These are phyloP conservation scores for Contarinia nasturtii DNA, from an alignment of 1,140 invertebrate genomes.

Conservation along the genomic window DNA sequence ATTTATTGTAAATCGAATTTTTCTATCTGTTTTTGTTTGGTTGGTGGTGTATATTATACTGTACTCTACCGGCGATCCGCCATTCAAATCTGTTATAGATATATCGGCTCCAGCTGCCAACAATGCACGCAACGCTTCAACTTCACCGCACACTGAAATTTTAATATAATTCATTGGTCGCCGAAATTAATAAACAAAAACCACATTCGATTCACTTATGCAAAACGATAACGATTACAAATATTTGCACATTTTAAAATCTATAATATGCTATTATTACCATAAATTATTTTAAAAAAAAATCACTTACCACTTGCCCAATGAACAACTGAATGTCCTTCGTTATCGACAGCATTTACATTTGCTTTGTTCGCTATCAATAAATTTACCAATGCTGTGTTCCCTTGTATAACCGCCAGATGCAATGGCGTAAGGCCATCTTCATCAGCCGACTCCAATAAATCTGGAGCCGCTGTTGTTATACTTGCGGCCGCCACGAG, in stretches of 20 bases:
- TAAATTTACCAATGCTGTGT: conserved; percentile 60
- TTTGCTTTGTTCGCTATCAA: conserved; percentile 67
- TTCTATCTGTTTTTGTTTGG: too few species aligned
- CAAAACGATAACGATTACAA: too few species aligned
- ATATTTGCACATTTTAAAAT: not conserved
- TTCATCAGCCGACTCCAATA: conserved; percentile 66
- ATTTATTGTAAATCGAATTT: too few species aligned
- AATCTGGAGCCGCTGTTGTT: conserved; percentile 48
- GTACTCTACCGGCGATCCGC: conserved; percentile 69
- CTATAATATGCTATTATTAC: not conserved
- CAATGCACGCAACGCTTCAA: conserved; percentile 68
- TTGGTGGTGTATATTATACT: too few species aligned
- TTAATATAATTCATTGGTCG: not conserved
- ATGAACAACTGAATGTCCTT: conserved; percentile 90
- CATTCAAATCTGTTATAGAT: conserved; percentile 76
- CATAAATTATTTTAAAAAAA: too few species aligned
- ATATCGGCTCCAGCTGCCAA: conserved; percentile 65
- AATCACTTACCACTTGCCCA: conserved; percentile 78
- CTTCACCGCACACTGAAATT: conserved; percentile 66
- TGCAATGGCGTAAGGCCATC: conserved; percentile 89
- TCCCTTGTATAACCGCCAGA: conserved; percentile 80
- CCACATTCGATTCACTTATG: too few species aligned
- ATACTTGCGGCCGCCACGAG: conserved; percentile 36
- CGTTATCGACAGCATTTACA: conserved; percentile 74
- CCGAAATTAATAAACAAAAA: not conserved